Conservation (phyloP, 2,888 invertebrate genomes). For the Polyommatus icarus region DNA sequence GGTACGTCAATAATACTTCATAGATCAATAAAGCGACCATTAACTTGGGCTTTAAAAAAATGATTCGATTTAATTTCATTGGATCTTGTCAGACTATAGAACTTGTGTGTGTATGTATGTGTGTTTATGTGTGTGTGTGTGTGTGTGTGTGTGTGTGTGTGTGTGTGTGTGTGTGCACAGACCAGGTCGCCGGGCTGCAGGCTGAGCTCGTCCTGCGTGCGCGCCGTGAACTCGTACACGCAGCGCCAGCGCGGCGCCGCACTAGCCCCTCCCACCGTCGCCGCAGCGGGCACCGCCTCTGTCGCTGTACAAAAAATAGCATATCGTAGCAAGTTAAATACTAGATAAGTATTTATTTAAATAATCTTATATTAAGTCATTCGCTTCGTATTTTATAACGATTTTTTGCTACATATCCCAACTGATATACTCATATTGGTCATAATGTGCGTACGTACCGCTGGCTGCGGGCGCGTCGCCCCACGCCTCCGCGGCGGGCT, state of each 20-base stretch:
- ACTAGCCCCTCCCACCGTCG: conserved; percentile 44
- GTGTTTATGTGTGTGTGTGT: conserved; percentile 45
- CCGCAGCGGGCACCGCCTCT: conserved; percentile 30
- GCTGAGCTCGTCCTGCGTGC: conserved; percentile 95
- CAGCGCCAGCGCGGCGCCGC: conserved; percentile 84
- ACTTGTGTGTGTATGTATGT: no score
- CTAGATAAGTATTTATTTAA: no score
- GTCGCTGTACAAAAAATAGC: neutral
- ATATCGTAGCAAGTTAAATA: neutral
- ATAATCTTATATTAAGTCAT: no score
- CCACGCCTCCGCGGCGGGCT: conserved; percentile 56
- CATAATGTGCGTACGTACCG: conserved; percentile 46
- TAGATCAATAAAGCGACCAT: no score
- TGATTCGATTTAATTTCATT: no score
- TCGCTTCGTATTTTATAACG: no score
- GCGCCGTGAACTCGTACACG: conserved; percentile 95
- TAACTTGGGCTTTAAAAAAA: no score
- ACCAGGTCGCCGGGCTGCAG: conserved; percentile 97
- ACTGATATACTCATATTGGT: no score
- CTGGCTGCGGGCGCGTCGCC: conserved; percentile 61
- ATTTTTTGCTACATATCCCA: no score
- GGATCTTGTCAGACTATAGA: no score
- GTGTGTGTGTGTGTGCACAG: conserved; percentile 66
- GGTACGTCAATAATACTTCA: no score
- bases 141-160: conserved; percentile 45